Conservation (phyloP, 2,113 vertebrate species). For the Micromys minutus region DNA sequence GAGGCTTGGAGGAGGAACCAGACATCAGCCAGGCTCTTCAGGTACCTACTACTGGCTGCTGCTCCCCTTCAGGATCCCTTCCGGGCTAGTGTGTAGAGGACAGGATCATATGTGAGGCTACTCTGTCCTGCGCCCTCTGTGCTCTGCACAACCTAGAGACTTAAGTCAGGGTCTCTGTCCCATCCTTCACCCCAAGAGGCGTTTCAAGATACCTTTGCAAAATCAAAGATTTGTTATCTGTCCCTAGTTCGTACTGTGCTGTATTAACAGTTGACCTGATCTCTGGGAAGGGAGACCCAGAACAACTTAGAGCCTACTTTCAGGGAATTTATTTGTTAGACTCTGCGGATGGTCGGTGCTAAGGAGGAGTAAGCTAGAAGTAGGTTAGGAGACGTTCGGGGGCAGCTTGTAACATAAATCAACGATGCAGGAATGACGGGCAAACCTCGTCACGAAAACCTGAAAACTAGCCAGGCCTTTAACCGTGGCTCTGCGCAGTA, state of each 20-base stretch:
- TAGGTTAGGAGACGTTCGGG: not conserved
- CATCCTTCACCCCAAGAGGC: not conserved
- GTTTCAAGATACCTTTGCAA: not conserved
- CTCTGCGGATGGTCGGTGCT: not conserved
- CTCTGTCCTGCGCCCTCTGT: not conserved
- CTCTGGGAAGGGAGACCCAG: not conserved
- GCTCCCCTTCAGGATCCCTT: not conserved
- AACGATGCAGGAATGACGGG: not conserved
- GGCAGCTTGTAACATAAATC: not conserved
- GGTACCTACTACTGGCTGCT: constrained; percentile 83
- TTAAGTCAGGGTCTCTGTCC: not conserved
- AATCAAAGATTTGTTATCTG: not conserved
- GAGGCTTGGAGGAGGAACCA: constrained; percentile 91
- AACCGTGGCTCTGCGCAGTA: not conserved
- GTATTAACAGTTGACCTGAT: not conserved
- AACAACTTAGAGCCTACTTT: constrained; percentile 51
- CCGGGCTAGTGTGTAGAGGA: not conserved
- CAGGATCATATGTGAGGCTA: constrained; percentile 50
- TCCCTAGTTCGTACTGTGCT: not conserved
- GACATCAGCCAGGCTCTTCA: constrained; percentile 90
- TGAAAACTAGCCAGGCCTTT: not conserved
- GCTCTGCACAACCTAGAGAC: not conserved
- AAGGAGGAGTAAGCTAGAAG: not conserved
- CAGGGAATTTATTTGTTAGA: constrained; percentile 8
- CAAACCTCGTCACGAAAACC: not conserved